Percentiles rank a stretch among this genome's conserved stretches.
These are phyloP conservation scores for Tautogolabrus adspersus DNA, from an alignment of 2,113 vertebrate genomes.

Conservation along the genomic window DNA sequence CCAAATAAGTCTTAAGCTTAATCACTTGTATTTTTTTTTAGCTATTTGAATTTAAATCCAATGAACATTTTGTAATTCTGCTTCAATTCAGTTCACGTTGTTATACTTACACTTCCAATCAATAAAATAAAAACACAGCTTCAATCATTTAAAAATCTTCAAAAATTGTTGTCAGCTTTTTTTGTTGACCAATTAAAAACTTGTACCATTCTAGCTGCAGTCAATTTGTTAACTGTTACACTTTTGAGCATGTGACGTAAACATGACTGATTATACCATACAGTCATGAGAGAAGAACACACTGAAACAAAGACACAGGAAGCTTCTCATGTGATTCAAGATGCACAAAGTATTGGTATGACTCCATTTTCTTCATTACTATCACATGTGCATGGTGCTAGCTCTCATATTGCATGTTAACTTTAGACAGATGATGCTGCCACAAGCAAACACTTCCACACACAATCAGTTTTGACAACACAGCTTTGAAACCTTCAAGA, in stretches of 20 bases:
- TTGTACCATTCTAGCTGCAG: neutral
- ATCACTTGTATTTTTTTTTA: too few species aligned
- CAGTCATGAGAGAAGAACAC: neutral
- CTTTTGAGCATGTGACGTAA: neutral
- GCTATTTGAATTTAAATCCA: too few species aligned
- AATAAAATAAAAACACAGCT: too few species aligned
- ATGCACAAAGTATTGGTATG: neutral
- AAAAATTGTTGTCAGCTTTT: too few species aligned
- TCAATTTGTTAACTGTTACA: neutral
- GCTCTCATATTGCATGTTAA: neutral
- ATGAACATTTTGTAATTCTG: too few species aligned
- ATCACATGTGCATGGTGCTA: neutral
- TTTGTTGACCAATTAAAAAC: too few species aligned
- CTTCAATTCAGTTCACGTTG: too few species aligned
- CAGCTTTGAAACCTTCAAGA: neutral
- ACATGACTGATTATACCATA: neutral
- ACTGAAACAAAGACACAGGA: neutral
- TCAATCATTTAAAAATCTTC: too few species aligned
- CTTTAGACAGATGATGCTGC: neutral
- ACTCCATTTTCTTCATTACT: neutral
- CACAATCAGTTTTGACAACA: neutral
- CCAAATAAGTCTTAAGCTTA: too few species aligned
- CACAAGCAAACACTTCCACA: neutral
- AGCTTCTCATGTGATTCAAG: neutral
- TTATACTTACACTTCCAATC: too few species aligned